Evolutionary conservation across 1,140 invertebrate species (phyloP).

Genomic region (Aphelenchoides avenae): DNA sequence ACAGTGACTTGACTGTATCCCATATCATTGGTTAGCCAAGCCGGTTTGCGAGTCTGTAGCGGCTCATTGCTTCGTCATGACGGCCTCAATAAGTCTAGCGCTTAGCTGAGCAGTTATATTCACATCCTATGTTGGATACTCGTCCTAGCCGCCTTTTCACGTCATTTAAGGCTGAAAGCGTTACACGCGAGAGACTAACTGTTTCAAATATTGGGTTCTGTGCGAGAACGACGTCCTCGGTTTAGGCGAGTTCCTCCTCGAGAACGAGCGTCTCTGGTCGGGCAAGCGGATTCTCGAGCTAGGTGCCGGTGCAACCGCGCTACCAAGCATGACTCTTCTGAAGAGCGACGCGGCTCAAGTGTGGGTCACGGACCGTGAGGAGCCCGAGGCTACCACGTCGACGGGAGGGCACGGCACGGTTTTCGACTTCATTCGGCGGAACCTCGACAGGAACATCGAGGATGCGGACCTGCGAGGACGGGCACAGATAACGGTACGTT

Average conservation of each 20-base stretch:
- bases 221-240: not conserved
- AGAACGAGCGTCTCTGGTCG: conserved; percentile 16
- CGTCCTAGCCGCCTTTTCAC: not conserved
- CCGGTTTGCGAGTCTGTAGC: too few species aligned
- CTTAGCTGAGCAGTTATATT: not conserved
- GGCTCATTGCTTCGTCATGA: not conserved
- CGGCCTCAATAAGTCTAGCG: not conserved
- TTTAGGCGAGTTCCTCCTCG: conserved; percentile 27
- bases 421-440: too few species aligned
- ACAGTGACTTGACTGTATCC: too few species aligned
- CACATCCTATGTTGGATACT: not conserved
- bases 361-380: conserved; percentile 21
- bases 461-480: too few species aligned
- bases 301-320: conserved; percentile 19
- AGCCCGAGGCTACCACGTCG: too few species aligned
- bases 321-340: conserved; percentile 27
- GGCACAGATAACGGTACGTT: too few species aligned
- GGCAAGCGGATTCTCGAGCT: conserved; percentile 16
- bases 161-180: too few species aligned
- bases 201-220: not conserved
- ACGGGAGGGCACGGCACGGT: too few species aligned
- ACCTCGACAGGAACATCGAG: too few species aligned
- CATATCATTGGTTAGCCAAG: too few species aligned
- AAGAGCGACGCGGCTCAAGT: conserved; percentile 19
- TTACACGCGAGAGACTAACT: too few species aligned